These are phyloP conservation scores for Acanthacorydalis orientalis DNA, from an alignment of 2,888 invertebrate genomes.

Conservation along the genomic window DNA sequence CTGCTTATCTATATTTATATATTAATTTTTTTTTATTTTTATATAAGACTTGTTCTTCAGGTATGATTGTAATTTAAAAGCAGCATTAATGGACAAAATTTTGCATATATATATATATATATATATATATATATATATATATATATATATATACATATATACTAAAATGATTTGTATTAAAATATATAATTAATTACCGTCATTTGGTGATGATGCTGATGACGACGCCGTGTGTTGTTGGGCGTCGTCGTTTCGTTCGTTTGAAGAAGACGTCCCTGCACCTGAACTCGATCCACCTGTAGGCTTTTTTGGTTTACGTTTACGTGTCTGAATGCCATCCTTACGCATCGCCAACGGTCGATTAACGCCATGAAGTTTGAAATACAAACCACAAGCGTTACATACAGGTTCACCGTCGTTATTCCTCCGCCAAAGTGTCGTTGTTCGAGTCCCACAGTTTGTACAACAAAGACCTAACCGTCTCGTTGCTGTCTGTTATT, in stretches of 20 bases:
- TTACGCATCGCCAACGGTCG: constrained; percentile 89
- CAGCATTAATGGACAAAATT: too few species aligned
- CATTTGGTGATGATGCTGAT: too few species aligned
- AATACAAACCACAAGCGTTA: constrained; percentile 95
- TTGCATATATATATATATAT: too few species aligned
- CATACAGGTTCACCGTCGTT: constrained; percentile 97
- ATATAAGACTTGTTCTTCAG: too few species aligned
- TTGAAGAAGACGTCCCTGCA: constrained; percentile 21
- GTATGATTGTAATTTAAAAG: too few species aligned
- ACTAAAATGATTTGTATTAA: too few species aligned
- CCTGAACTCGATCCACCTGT: constrained; percentile 32
- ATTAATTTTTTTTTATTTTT: too few species aligned
- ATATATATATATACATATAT: background rate
- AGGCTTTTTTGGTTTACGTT: constrained; percentile 80
- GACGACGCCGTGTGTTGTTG: too few species aligned
- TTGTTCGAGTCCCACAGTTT: constrained; percentile 93
- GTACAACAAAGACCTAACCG: constrained; percentile 85
- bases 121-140: too few species aligned
- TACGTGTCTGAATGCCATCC: constrained; percentile 90
- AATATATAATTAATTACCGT: background rate
- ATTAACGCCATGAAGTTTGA: constrained; percentile 86
- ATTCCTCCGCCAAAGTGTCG: constrained; percentile 95
- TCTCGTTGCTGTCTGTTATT: constrained; percentile 62
- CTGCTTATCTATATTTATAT: too few species aligned
- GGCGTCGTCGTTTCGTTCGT: constrained; percentile 4